These are phyloP conservation scores for Tamias sibiricus DNA, from an alignment of 2,113 vertebrate species.

Conservation along the genomic window DNA sequence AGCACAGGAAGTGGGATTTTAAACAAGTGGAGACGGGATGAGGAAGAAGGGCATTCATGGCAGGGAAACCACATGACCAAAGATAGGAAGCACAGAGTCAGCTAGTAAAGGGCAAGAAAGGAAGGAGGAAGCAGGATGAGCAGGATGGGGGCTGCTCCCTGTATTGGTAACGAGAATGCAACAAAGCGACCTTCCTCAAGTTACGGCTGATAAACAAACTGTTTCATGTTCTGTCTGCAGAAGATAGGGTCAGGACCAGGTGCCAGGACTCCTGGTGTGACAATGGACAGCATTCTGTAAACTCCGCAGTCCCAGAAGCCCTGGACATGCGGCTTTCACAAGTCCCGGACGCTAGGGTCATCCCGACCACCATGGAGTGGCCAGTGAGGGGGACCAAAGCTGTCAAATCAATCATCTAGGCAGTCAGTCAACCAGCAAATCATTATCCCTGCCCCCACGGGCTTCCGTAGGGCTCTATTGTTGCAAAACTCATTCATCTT, in stretches of 20 bases:
- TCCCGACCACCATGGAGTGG: not conserved
- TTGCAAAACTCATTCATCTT: not conserved
- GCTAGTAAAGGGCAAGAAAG: not conserved
- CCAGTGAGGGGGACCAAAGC: not conserved
- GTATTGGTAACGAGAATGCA: slow-evolving; percentile 26
- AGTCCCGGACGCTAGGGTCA: not conserved
- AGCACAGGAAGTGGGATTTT: not conserved
- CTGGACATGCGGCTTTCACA: not conserved
- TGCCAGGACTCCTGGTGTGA: not conserved
- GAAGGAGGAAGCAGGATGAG: not conserved
- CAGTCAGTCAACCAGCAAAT: not conserved
- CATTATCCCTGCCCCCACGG: not conserved
- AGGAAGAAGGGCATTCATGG: not conserved
- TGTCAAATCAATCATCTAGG: not conserved
- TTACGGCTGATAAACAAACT: slow-evolving; percentile 19
- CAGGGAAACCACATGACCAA: not conserved
- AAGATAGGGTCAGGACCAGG: slow-evolving; percentile 63
- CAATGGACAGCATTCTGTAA: slow-evolving; percentile 61
- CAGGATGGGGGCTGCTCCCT: not conserved
- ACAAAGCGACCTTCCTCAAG: slow-evolving; percentile 52
- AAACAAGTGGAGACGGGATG: not conserved
- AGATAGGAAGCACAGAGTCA: not conserved
- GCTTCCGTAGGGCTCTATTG: not conserved
- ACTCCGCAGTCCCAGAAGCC: not conserved
- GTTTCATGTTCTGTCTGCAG: slow-evolving; percentile 45